A percentile compares a stretch with the other conserved stretches of the same genome.
Evolutionary conservation across 2,797 vertebrate species (phyloP).

Genomic region (Enteromius argenteus): DNA sequence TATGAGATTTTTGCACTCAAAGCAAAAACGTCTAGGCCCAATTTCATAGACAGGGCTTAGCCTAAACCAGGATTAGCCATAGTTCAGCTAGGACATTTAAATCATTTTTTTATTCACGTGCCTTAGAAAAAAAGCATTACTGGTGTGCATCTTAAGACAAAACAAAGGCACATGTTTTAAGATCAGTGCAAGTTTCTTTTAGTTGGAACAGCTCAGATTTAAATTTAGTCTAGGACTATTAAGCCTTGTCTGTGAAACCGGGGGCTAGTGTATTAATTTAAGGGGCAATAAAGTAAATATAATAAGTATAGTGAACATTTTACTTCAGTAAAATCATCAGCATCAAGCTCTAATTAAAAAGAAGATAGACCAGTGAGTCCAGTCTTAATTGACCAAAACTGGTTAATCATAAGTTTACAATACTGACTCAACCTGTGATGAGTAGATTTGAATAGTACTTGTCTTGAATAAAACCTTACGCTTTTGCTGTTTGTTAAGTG

Average conservation of each 20-base stretch:
- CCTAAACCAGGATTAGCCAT: too few relatives aligned
- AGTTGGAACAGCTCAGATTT: too few relatives aligned
- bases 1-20: neutral
- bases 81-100: too few relatives aligned
- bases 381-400: neutral
- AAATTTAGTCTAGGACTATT: too few relatives aligned
- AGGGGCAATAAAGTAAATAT: neutral
- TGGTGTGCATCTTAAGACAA: too few relatives aligned
- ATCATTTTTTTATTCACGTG: too few relatives aligned
- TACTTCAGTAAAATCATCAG: neutral
- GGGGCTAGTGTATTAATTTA: neutral
- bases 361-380: neutral
- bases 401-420: neutral
- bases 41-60: too few relatives aligned
- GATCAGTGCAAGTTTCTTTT: too few relatives aligned
- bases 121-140: too few relatives aligned
- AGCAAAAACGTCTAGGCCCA: neutral
- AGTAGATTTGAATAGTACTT: slow-evolving; percentile 20
- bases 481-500: neutral
- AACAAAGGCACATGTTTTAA: too few relatives aligned
- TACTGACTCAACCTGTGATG: neutral
- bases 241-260: too few relatives aligned
- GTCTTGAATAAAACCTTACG: slow-evolving; percentile 23
- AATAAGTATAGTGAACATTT: neutral
- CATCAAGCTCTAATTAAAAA: neutral